phyloP scores from a whole-genome alignment of 2,797 vertebrate genomes.

The Oreonectes daqikongensis region DNA sequence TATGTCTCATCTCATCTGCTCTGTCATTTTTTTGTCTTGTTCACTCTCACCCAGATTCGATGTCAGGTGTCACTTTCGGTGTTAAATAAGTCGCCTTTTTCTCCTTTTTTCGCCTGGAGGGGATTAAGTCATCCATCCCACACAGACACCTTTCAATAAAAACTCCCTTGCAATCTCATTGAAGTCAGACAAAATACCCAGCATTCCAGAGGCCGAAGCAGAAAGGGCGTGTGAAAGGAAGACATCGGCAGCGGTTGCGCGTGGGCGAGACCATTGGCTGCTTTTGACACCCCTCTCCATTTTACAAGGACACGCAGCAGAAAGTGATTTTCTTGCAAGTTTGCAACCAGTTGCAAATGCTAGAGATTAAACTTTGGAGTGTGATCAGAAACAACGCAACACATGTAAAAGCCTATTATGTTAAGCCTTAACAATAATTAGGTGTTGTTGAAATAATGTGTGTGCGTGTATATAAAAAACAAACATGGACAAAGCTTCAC shows the following conservation, averaged over 20 bases:
- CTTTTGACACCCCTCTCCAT: constrained; percentile 62
- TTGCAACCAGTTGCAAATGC: constrained; percentile 31
- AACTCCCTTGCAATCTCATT: constrained; percentile 41
- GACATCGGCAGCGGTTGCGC: constrained; percentile 65
- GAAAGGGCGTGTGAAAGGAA: constrained; percentile 57
- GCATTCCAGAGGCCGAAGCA: constrained; percentile 35
- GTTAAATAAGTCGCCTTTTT: constrained; percentile 71
- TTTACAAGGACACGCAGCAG: constrained; percentile 59
- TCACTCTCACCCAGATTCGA: constrained; percentile 70
- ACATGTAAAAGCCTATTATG: background rate
- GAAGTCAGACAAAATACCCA: constrained; percentile 44
- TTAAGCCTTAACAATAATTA: background rate
- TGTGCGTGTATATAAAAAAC: background rate
- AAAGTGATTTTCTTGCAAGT: background rate
- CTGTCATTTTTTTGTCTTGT: constrained; percentile 28
- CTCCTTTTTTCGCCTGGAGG: constrained; percentile 65
- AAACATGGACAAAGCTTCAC: background rate
- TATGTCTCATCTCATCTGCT: constrained; percentile 1
- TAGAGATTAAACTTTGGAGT: constrained; percentile 47
- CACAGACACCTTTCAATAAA: constrained; percentile 51
- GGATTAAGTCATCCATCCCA: constrained; percentile 61
- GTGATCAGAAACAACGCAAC: constrained; percentile 23
- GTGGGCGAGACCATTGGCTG: constrained; percentile 58
- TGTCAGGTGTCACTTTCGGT: constrained; percentile 74
- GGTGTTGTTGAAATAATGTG: constrained; percentile 43